phyloP scores from a whole-genome alignment of 2,113 vertebrate species.

The Nematolebias whitei region DNA sequence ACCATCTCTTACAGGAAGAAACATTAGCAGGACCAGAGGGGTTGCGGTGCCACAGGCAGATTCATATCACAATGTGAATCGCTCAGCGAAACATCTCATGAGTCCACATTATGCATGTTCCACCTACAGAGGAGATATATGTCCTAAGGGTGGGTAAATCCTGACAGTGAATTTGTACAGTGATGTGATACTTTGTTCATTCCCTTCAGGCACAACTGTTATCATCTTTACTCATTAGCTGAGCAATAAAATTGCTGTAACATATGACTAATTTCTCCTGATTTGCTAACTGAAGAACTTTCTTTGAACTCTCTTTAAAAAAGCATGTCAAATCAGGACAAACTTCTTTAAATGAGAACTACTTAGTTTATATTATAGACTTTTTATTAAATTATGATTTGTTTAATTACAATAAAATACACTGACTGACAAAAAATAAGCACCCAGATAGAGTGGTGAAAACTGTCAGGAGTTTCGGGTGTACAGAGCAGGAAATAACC shows the following conservation, averaged over 20 bases:
- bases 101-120: constrained; percentile 50
- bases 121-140: constrained; percentile 68
- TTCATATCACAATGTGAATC: constrained; percentile 45
- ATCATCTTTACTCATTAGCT: constrained; percentile 27
- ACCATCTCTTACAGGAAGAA: constrained; percentile 43
- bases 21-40: constrained; percentile 39
- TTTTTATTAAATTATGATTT: too few species aligned
- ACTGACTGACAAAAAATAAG: too few species aligned
- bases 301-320: neutral
- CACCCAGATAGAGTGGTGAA: too few species aligned
- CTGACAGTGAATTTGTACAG: constrained; percentile 27
- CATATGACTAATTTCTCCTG: constrained; percentile 25
- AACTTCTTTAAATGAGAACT: neutral
- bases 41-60: constrained; percentile 27
- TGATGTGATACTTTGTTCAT: constrained; percentile 32
- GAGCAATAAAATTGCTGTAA: constrained; percentile 28
- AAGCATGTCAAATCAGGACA: neutral
- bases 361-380: too few species aligned
- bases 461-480: too few species aligned
- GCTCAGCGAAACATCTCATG: constrained; percentile 32
- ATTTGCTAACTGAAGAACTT: neutral
- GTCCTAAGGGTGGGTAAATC: constrained; percentile 68
- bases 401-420: too few species aligned
- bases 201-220: constrained; percentile 5
- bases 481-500: too few species aligned